Conservation (phyloP, 1,140 invertebrate species). For the Centruroides sculpturatus region DNA sequence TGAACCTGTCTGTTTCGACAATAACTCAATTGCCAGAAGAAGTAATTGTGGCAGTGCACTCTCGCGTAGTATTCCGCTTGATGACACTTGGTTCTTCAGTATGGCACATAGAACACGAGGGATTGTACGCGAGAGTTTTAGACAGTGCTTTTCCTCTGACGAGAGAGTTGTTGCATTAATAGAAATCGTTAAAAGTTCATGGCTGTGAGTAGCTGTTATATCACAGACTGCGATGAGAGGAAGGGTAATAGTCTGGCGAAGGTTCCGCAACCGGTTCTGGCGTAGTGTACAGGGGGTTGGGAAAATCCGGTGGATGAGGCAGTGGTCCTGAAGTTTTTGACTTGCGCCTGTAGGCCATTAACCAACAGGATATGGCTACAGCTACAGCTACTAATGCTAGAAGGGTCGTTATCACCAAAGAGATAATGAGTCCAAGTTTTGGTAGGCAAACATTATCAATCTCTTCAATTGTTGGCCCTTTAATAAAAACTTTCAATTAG, state of each 20-base stretch:
- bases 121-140: too few species aligned
- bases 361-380: constrained; percentile 84
- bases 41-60: too few species aligned
- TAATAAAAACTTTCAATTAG: constrained; percentile 21
- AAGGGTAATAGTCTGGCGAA: constrained; percentile 52
- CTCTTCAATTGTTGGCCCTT: constrained; percentile 47
- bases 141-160: too few species aligned
- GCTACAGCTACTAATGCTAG: constrained; percentile 81
- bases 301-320: constrained; percentile 86
- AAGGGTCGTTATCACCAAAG: constrained; percentile 76
- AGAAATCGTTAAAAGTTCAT: too few species aligned
- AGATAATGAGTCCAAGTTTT: constrained; percentile 79
- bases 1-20: too few species aligned
- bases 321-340: constrained; percentile 68
- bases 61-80: too few species aligned
- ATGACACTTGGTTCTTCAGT: too few species aligned
- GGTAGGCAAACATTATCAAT: constrained; percentile 80
- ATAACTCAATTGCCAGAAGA: too few species aligned
- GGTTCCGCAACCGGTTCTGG: constrained; percentile 59
- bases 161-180: too few species aligned
- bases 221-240: constrained; percentile 13
- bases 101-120: too few species aligned
- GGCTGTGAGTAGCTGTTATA: background rate
- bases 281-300: constrained; percentile 82
- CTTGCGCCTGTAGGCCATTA: constrained; percentile 70